Base-by-base conservation (phyloP, 1,140 invertebrate species). In the Capitella teleta region DNA sequence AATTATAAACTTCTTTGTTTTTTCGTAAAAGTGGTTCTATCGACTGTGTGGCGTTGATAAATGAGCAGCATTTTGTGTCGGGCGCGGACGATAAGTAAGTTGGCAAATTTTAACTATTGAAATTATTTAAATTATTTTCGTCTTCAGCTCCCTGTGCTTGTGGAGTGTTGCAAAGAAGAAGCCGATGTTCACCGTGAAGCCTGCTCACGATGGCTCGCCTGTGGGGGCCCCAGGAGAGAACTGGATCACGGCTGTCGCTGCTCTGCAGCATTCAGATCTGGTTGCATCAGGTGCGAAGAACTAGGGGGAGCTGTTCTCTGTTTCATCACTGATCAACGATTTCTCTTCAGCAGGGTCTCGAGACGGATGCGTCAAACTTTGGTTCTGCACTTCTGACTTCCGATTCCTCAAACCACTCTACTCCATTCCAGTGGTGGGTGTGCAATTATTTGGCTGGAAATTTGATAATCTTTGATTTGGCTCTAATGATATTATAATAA, bases 161-260 rank as follows among this genome's bases (percentile, higher is more conserved):
- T 98, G 93, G 92, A 83, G 83, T 61, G 79, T 80, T 5, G 72
- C 83, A 48, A 93, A 93, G 67, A 97, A 97, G 72, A 93, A 92
- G 66, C 87, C 92, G 4, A 61, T 91, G 8, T 42, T 76, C 58
- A 78, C 71, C n/a, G 68, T 86, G 1, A 55, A 66, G 25, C 70
- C 80, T 59, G 88, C 88, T n/a, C 91, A 96, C 72, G 86, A 85
- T 1, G 54, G 55, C 19, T 30, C 49, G 12, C 43, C 21, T 12
- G 49, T 49, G 26, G 34, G 44, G 26, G 8, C 8, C 8, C 26
- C 18, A 21, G 19, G 37, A n/a, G 63, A 69, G 1, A 79, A 85
- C 59, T 97, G 92, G 91, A 86, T 97, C 47, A 82, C 81, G 26
- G 79, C 84, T 51, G 70, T 96, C 43, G 81, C 83, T 6, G 78